These are phyloP conservation scores for Rhodeus uyekii DNA, from an alignment of 2,797 vertebrate species.

Conservation along the genomic window DNA sequence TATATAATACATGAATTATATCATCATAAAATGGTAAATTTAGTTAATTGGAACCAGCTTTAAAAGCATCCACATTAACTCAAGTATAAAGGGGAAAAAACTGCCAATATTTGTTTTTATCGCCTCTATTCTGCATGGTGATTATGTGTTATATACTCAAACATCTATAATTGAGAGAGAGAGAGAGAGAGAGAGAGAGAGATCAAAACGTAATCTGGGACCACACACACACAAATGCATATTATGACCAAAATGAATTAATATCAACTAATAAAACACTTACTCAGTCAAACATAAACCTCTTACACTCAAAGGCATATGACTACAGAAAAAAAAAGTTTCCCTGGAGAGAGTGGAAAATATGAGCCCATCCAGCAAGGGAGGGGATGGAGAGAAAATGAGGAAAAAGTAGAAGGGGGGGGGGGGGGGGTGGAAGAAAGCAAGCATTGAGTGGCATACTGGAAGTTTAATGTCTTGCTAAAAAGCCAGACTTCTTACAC, in stretches of 20 bases:
- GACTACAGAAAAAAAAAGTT: conserved; percentile 63
- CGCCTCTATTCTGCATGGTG: not conserved
- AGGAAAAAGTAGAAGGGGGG: conserved; percentile 47
- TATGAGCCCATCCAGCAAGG: conserved; percentile 67
- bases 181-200: not conserved
- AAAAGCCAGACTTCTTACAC: not conserved
- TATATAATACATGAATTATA: conserved; percentile 1
- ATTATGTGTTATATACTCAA: not conserved
- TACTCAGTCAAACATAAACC: conserved; percentile 29
- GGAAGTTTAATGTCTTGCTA: not conserved
- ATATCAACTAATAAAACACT: conserved; percentile 38
- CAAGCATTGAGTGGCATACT: conserved; percentile 24
- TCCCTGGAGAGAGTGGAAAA: conserved; percentile 74
- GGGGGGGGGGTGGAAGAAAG: conserved; percentile 30
- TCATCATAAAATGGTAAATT: conserved; percentile 12
- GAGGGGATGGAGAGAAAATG: conserved; percentile 63
- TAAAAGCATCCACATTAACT: conserved; percentile 13
- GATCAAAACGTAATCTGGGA: not conserved
- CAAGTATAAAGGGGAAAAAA: not conserved
- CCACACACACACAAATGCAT: not conserved
- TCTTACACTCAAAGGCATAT: conserved; percentile 49
- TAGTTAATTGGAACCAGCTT: conserved; percentile 18
- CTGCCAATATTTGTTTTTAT: not conserved
- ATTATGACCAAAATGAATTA: conserved; percentile 15
- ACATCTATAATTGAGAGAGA: not conserved